phyloP scores from a whole-genome alignment of 1,140 invertebrate species.

The Hyphantria cunea region DNA sequence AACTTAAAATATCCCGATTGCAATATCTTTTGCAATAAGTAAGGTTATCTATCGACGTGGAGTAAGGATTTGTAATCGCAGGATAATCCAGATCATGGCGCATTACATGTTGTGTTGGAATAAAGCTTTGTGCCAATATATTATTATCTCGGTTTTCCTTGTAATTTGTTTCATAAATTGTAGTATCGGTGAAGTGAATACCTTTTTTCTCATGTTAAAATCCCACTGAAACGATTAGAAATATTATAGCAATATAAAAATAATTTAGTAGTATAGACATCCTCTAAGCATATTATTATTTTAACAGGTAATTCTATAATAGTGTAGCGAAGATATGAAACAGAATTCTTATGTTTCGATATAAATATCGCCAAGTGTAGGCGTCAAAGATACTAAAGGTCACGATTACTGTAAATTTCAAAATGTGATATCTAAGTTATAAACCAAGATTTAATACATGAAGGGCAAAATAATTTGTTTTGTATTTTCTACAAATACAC shows the following conservation, averaged over 20 bases:
- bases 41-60: slow-evolving; percentile 45
- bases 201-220: neutral
- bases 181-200: neutral
- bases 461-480: no score
- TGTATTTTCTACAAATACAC: no score
- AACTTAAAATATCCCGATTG: slow-evolving; percentile 66
- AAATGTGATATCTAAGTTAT: no score
- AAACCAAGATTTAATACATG: no score
- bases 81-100: slow-evolving; percentile 56
- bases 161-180: neutral
- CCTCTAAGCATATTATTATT: neutral
- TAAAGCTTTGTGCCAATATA: slow-evolving; percentile 1
- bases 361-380: no score
- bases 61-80: slow-evolving; percentile 54
- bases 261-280: neutral
- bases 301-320: neutral
- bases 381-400: no score
- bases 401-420: no score
- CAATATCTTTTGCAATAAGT: slow-evolving; percentile 41
- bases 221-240: neutral
- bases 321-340: no score
- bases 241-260: no score
- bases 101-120: slow-evolving; percentile 46
- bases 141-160: neutral
- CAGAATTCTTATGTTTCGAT: no score